phyloP scores from a whole-genome alignment of 23 tunicate species.

The Styela clava region DNA sequence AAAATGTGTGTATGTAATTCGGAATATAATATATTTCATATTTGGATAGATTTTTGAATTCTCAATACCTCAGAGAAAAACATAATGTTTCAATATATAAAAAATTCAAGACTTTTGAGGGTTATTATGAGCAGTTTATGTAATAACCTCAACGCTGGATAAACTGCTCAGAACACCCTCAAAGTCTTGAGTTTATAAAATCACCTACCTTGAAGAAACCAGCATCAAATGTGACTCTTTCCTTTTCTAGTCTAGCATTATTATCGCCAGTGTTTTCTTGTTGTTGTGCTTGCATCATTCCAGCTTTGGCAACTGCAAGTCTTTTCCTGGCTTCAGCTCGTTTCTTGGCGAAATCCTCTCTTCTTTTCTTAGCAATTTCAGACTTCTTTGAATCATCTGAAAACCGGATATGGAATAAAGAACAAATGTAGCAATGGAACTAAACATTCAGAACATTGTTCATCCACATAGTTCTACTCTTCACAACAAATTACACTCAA shows the following conservation, averaged over 20 bases:
- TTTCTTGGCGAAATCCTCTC: constrained; percentile 36
- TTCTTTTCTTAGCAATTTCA: background rate
- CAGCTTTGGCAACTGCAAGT: constrained; percentile 71
- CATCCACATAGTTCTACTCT: too few species aligned
- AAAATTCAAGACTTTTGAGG: background rate
- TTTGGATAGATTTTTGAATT: background rate
- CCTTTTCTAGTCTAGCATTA: background rate
- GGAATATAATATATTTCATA: background rate
- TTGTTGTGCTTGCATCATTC: constrained; percentile 35
- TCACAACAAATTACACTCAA: too few species aligned
- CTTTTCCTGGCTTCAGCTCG: constrained; percentile 63
- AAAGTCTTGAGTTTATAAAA: too few species aligned
- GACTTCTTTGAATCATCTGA: background rate
- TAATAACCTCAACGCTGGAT: too few species aligned
- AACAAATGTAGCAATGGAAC: too few species aligned
- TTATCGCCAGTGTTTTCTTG: background rate
- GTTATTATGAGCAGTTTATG: too few species aligned
- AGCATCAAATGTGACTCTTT: constrained; percentile 66
- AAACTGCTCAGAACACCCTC: too few species aligned
- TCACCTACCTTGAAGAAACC: constrained; percentile 82
- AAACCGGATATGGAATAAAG: background rate
- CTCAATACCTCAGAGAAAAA: background rate
- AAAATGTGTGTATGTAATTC: background rate
- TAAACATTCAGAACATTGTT: too few species aligned
- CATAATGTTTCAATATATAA: background rate